These are phyloP conservation scores for Leptopilina boulardi DNA, from an alignment of 1,140 invertebrate species.

Conservation along the genomic window DNA sequence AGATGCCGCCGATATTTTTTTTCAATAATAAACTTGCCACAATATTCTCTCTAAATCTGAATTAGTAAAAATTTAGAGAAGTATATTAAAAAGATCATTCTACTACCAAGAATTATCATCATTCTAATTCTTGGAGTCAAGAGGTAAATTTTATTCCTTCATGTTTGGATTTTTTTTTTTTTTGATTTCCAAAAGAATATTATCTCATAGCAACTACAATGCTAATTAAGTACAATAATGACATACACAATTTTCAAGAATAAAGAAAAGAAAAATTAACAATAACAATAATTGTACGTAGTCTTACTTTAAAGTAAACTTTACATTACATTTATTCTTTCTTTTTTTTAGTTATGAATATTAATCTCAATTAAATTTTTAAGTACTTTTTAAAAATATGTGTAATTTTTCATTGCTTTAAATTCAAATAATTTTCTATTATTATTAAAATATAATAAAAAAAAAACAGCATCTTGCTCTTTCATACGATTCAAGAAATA, in stretches of 20 bases:
- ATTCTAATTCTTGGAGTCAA: too few relatives aligned
- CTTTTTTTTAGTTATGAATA: not conserved
- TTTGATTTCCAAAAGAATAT: too few relatives aligned
- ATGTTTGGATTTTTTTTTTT: too few relatives aligned
- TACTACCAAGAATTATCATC: too few relatives aligned
- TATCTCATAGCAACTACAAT: constrained; percentile 22
- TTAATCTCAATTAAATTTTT: not conserved
- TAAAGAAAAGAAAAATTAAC: constrained; percentile 37
- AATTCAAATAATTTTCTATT: not conserved
- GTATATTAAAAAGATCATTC: too few relatives aligned
- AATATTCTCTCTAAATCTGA: too few relatives aligned
- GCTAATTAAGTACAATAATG: constrained; percentile 40
- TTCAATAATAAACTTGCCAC: too few relatives aligned
- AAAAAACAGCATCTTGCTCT: constrained; percentile 63
- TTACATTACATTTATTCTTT: not conserved
- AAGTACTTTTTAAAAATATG: not conserved
- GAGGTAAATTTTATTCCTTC: too few relatives aligned
- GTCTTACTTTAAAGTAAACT: too few relatives aligned
- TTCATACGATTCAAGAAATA: constrained; percentile 55
- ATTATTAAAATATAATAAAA: not conserved
- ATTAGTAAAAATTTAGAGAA: too few relatives aligned
- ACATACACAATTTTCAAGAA: constrained; percentile 39
- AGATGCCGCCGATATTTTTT: too few relatives aligned
- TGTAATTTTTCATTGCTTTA: not conserved
- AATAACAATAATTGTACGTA: not conserved